A percentile compares a stretch with the other conserved stretches of the same genome.
These are phyloP conservation scores for Okamejei kenojei DNA, from an alignment of 2,797 vertebrate genomes.

Conservation along the genomic window DNA sequence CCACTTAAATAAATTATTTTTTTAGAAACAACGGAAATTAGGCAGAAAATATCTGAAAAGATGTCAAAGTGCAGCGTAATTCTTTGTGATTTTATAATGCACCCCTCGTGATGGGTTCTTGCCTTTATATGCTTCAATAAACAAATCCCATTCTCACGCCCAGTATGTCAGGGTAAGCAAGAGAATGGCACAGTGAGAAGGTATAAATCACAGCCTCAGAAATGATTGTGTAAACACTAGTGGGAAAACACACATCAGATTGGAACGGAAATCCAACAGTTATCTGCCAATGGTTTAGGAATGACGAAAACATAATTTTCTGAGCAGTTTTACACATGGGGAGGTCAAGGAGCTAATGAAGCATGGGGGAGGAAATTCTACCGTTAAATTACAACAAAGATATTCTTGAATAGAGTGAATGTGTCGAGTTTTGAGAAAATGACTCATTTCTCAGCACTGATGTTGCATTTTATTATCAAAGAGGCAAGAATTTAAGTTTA, in stretches of 20 bases:
- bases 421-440: not conserved
- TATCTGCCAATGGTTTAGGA: not conserved
- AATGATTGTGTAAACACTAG: conserved; percentile 10
- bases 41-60: conserved; percentile 2
- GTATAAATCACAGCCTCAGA: conserved; percentile 20
- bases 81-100: not conserved
- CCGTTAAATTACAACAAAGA: not conserved
- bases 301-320: not conserved
- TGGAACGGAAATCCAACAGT: not conserved
- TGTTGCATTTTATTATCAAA: conserved; percentile 26
- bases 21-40: conserved; percentile 18
- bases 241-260: not conserved
- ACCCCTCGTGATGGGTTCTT: not conserved
- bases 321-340: not conserved
- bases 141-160: conserved; percentile 34
- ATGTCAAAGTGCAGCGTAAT: conserved; percentile 11
- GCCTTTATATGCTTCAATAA: conserved; percentile 20
- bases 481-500: conserved; percentile 7
- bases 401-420: not conserved
- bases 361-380: not conserved
- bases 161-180: conserved; percentile 25
- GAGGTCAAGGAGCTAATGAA: not conserved
- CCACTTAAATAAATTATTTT: conserved; percentile 22
- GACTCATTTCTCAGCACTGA: not conserved
- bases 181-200: not conserved